phyloP scores from a whole-genome alignment of 2,113 vertebrate genomes.

The Bufo bufo region DNA sequence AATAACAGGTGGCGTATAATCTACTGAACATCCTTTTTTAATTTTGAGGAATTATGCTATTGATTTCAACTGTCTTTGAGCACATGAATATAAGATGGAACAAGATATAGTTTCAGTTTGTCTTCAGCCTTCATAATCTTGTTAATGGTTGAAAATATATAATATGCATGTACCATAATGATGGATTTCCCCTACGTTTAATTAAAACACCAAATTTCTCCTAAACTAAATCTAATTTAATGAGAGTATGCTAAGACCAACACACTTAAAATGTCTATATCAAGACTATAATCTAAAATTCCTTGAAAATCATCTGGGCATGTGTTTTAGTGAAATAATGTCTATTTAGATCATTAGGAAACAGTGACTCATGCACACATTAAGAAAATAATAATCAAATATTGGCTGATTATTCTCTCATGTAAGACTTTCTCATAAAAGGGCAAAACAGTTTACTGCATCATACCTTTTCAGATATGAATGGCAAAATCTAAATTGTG shows the following conservation, averaged over 20 bases:
- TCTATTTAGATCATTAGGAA: background rate
- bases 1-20: conserved; percentile 32
- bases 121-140: conserved; percentile 25
- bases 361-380: background rate
- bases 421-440: background rate
- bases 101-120: conserved; percentile 9
- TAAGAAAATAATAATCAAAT: background rate
- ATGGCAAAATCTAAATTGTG: too few relatives aligned
- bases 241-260: background rate
- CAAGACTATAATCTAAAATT: background rate
- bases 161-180: background rate
- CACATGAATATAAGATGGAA: background rate
- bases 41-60: conserved; percentile 27
- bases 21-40: conserved; percentile 40
- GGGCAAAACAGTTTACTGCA: background rate
- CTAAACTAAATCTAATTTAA: background rate
- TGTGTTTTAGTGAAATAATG: background rate
- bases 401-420: background rate
- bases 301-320: background rate
- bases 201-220: background rate
- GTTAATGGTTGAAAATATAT: conserved; percentile 28
- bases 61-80: conserved; percentile 26
- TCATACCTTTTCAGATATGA: too few relatives aligned
- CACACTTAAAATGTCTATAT: background rate
- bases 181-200: conserved; percentile 10